Base-by-base conservation (phyloP, 2,113 vertebrate species). In the Anthoscopus minutus region DNA sequence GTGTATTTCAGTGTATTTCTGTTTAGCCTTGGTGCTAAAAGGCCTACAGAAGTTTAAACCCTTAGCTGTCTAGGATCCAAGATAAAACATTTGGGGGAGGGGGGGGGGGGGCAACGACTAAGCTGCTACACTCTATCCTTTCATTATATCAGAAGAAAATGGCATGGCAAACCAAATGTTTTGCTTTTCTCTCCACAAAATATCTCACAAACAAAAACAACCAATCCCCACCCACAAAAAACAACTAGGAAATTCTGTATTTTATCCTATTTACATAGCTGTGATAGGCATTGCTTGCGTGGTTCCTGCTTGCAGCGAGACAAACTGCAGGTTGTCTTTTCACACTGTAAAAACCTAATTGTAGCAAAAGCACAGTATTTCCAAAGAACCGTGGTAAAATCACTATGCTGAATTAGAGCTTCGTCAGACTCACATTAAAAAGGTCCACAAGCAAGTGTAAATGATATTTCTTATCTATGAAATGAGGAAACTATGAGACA, bases 61-160 rank as follows among this genome's bases (percentile, higher is more conserved):
- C 58, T 74, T 71, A 66, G 35, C 7, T 50, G 15, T 6, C 23
- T 45, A 50, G 13, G 77, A 65, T 10, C 8, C 48, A 69, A 86
- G 37, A 9, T 5, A 24, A 51, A 33, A 22, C 7, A 7, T 23
- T 30, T 11, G 13, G 14, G 10, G 18, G 13, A 23, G 19, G 11
- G 11, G 1, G 4, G 20, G 7, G 24, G 6, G 6, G n/a, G n/a
- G n/a, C n/a, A n/a, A n/a, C n/a, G n/a, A 69, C 15, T 42, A 58
- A 20, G 13, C 16, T 77, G 21, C 10, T 72, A 40, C 4, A 44
- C 28, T 30, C 45, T 33, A 13, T 9, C 6, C 16, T 76, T 64
- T 35, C 8, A 66, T 45, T 67, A 48, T 65, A 15, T 4, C 40
- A 33, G 31, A 81, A 81, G 35, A 81, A 88, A 93, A 65, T 1